phyloP scores from a whole-genome alignment of 2,113 vertebrate species.

The Sander lucioperca region DNA sequence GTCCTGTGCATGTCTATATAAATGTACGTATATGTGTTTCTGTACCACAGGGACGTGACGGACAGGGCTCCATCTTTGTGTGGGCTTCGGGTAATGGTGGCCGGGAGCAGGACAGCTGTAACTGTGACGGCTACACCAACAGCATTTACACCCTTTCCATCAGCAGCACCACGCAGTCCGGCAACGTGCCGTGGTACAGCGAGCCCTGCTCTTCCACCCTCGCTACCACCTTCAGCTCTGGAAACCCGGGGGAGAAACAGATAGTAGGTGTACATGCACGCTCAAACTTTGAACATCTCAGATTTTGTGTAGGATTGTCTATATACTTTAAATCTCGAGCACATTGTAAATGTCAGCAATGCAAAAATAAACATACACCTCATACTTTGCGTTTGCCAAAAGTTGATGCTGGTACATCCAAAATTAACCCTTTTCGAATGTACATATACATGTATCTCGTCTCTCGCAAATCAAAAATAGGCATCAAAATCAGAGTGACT shows the following conservation, averaged over 20 bases:
- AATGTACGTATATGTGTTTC: constrained; percentile 5
- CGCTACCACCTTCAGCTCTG: constrained; percentile 97
- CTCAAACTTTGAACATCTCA: not conserved
- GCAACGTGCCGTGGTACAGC: constrained; percentile 98
- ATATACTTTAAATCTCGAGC: constrained; percentile 1
- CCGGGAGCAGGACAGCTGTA: constrained; percentile 96
- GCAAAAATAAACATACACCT: constrained; percentile 5
- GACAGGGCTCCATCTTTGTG: constrained; percentile 97
- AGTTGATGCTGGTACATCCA: not conserved
- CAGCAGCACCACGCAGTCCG: constrained; percentile 96
- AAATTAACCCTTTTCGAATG: constrained; percentile 15
- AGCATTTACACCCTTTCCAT: constrained; percentile 99
- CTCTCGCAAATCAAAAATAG: constrained; percentile 28
- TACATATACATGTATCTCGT: constrained; percentile 6
- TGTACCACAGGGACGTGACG: constrained; percentile 88
- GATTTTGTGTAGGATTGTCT: constrained; percentile 38
- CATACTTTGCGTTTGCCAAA: constrained; percentile 1
- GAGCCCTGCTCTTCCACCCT: constrained; percentile 99
- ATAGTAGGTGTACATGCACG: constrained; percentile 88
- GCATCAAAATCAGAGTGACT: constrained; percentile 42
- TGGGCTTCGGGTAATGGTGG: constrained; percentile 99
- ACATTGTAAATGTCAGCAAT: constrained; percentile 28
- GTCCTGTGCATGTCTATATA: not conserved
- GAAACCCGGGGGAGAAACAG: constrained; percentile 96
- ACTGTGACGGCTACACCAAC: constrained; percentile 99